A percentile compares a stretch with the other conserved stretches of the same genome.
These are phyloP conservation scores for Siniperca scherzeri DNA, from an alignment of 2,797 vertebrate species.

Conservation along the genomic window DNA sequence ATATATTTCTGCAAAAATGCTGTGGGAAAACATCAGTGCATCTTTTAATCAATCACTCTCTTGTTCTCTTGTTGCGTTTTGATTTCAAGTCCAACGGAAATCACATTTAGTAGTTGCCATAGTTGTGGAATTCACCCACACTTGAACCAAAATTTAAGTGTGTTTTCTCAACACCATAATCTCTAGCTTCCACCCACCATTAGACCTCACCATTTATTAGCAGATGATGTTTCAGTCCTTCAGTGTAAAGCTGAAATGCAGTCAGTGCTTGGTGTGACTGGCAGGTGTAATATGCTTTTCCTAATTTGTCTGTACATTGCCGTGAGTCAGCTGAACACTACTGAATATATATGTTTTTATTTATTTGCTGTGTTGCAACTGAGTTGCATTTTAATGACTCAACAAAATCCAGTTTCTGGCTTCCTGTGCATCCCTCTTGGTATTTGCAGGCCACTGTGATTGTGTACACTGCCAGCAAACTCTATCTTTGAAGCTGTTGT, in stretches of 20 bases:
- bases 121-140: neutral
- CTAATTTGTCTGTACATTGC: constrained; percentile 33
- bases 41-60: constrained; percentile 3
- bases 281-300: constrained; percentile 23
- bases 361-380: constrained; percentile 54
- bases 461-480: constrained; percentile 22
- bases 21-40: neutral
- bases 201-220: neutral
- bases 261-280: constrained; percentile 12
- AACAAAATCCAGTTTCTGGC: constrained; percentile 51
- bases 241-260: neutral
- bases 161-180: neutral
- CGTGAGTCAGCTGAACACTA: constrained; percentile 35
- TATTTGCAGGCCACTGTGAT: constrained; percentile 36
- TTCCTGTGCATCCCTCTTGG: constrained; percentile 38
- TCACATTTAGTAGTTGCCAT: neutral
- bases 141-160: neutral
- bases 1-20: neutral
- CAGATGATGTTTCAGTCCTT: constrained; percentile 12
- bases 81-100: neutral
- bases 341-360: constrained; percentile 37
- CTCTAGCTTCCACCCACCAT: neutral
- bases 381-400: constrained; percentile 59
- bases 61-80: neutral
- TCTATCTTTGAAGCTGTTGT: constrained; percentile 42